Base-by-base conservation (phyloP, 2,888 invertebrate genomes). In the Caenorhabditis sp. region DNA sequence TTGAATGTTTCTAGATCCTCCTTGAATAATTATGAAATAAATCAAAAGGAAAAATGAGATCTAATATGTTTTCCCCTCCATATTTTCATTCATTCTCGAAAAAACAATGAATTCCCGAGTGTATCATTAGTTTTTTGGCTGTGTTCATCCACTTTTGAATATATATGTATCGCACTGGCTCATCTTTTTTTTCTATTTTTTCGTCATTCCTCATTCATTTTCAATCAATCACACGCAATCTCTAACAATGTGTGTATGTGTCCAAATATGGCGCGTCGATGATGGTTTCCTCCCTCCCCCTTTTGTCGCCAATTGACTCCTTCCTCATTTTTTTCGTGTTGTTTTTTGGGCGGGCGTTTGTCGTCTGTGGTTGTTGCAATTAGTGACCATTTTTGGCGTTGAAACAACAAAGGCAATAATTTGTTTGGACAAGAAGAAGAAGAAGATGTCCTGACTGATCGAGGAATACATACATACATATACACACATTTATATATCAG, bases 331-430 rank as follows among this genome's bases (percentile, higher is more conserved):
- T 66, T 61, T 66, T 55, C 54, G 54, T 66, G 66, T 36, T 31
- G 36, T 2, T 53, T 6, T 14, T 36, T n/a, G n/a, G 8, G n/a
- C 51, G 51, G 21, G 5, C 1, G 43, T 64, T 26, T 61, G 31
- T 53, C 36, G 53, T 49, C 31, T 12, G 50, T 61, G 49, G 31
- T 31, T 31, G 31, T 31, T 31, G 31, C 31, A 31, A 31, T 31
- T 31, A 31, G 31, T 31, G 31, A 31, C 31, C 31, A 31, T 31
- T 31, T 31, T 31, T 31, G 31, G 31, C 31, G 31, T 49, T 49
- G 49, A 14, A 55, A 49, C 31, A 43, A 66, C 59, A 63, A 63
- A 71, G 55, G 63, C 66, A 71, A 71, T 66, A 70, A 70, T 70
- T 70, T 61, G 24, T 17, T 17, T 36, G 31, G 27, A 27, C n/a